Percentiles rank a stretch among this genome's conserved stretches.
phyloP scores from a whole-genome alignment of 2,797 vertebrate species.

The Cichlasoma orientale region DNA sequence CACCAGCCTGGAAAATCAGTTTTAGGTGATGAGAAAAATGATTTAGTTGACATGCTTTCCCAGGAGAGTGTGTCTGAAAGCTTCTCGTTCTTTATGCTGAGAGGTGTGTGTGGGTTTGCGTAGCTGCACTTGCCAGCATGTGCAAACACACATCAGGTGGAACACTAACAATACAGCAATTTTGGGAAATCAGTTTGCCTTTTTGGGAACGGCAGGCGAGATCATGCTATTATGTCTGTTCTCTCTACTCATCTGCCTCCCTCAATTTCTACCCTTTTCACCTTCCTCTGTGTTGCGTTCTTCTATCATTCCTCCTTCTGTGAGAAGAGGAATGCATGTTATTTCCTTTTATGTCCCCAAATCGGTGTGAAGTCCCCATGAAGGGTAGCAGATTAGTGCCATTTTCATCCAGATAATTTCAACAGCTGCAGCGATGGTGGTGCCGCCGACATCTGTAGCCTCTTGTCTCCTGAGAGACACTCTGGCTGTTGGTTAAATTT shows the following conservation, averaged over 20 bases:
- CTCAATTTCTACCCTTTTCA: constrained; percentile 61
- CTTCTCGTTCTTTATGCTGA: constrained; percentile 42
- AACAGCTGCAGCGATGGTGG: constrained; percentile 79
- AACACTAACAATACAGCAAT: constrained; percentile 75
- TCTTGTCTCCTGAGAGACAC: constrained; percentile 74
- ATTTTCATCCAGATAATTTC: constrained; percentile 79
- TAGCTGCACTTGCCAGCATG: constrained; percentile 11
- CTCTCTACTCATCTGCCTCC: constrained; percentile 39
- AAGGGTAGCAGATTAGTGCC: constrained; percentile 76
- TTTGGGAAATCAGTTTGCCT: constrained; percentile 77
- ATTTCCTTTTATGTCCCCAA: constrained; percentile 71
- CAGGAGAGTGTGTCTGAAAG: constrained; percentile 53
- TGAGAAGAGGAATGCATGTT: constrained; percentile 55
- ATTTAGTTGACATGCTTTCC: constrained; percentile 54
- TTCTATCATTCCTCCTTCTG: constrained; percentile 39
- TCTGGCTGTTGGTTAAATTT: constrained; percentile 77
- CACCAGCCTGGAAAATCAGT: constrained; percentile 41
- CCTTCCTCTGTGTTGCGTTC: constrained; percentile 44
- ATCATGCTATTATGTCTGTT: constrained; percentile 45
- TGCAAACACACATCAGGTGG: constrained; percentile 35
- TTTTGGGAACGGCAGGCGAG: constrained; percentile 69
- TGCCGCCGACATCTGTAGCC: constrained; percentile 74
- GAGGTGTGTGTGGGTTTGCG: constrained; percentile 20
- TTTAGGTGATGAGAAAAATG: constrained; percentile 52
- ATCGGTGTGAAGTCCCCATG: constrained; percentile 66